phyloP scores from a whole-genome alignment of 2,888 invertebrate species.

The Phalangium opilio region DNA sequence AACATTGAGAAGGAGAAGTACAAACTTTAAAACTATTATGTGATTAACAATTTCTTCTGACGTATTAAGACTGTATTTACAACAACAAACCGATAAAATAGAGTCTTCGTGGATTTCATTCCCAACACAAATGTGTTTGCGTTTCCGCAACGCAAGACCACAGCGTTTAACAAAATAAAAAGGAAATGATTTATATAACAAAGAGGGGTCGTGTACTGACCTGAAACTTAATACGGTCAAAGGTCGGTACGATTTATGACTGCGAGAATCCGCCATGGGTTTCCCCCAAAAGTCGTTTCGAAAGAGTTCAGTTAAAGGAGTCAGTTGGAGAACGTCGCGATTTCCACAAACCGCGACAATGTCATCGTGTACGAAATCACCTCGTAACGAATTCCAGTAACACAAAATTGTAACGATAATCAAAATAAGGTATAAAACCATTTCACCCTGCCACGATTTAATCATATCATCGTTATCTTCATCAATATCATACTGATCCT shows the following conservation, averaged over 20 bases:
- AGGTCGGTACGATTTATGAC: constrained; percentile 76
- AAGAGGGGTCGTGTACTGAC: constrained; percentile 42
- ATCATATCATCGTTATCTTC: too few relatives aligned
- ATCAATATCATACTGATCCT: too few relatives aligned
- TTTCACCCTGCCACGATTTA: neutral
- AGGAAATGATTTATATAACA: too few relatives aligned
- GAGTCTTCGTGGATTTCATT: too few relatives aligned
- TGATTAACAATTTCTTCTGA: too few relatives aligned
- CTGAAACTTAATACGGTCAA: constrained; percentile 67
- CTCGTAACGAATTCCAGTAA: constrained; percentile 38
- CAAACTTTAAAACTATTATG: too few relatives aligned
- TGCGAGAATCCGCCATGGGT: constrained; percentile 60
- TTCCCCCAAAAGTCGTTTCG: constrained; percentile 81
- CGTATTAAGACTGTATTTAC: too few relatives aligned
- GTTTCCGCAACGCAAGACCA: too few relatives aligned
- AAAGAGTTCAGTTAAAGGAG: constrained; percentile 45
- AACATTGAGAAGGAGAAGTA: too few relatives aligned
- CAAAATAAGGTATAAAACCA: constrained; percentile 10
- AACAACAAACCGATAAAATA: too few relatives aligned
- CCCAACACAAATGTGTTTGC: too few relatives aligned
- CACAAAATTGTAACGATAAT: constrained; percentile 11
- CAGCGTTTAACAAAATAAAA: too few relatives aligned
- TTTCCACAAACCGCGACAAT: constrained; percentile 67
- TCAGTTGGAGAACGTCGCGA: constrained; percentile 57
- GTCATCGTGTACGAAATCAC: constrained; percentile 78